phyloP scores from a whole-genome alignment of 2,888 invertebrate species.

The Tenthredo distinguenda region DNA sequence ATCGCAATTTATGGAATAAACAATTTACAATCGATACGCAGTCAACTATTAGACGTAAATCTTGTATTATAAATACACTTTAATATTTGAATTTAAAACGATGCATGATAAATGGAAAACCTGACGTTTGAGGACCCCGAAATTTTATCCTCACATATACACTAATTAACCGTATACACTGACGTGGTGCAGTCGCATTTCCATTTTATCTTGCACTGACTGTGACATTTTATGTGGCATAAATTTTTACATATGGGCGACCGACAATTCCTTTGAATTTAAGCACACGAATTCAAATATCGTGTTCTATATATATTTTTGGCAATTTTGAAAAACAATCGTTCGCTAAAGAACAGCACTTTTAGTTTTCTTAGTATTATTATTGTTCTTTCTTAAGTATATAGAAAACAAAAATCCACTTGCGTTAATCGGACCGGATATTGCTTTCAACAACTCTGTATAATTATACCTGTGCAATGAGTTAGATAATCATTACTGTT shows the following conservation, averaged over 20 bases:
- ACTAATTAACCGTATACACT: slow-evolving; percentile 18
- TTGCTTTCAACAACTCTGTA: neutral
- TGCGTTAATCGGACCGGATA: slow-evolving; percentile 41
- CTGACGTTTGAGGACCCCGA: slow-evolving; percentile 17
- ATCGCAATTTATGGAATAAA: slow-evolving; percentile 26
- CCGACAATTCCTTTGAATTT: slow-evolving; percentile 39
- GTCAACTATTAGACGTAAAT: slow-evolving; percentile 25
- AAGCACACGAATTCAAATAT: neutral
- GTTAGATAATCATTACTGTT: slow-evolving; percentile 9
- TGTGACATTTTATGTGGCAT: slow-evolving; percentile 39
- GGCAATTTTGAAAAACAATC: neutral
- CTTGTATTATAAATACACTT: slow-evolving; percentile 34
- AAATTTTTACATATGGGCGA: slow-evolving; percentile 40
- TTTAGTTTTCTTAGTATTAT: neutral
- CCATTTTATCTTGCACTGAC: slow-evolving; percentile 48
- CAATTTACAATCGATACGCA: slow-evolving; percentile 36
- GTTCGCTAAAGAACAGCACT: neutral
- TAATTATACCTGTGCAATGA: slow-evolving; percentile 6
- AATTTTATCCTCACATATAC: neutral
- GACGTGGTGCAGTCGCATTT: slow-evolving; percentile 12
- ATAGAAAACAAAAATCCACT: neutral
- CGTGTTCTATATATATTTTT: slow-evolving; percentile 27
- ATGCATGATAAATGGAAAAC: slow-evolving; percentile 47
- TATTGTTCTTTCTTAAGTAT: neutral
- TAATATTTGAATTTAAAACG: slow-evolving; percentile 21